phyloP scores from a whole-genome alignment of 2,888 invertebrate species.

The Pseudococcus viburni region DNA sequence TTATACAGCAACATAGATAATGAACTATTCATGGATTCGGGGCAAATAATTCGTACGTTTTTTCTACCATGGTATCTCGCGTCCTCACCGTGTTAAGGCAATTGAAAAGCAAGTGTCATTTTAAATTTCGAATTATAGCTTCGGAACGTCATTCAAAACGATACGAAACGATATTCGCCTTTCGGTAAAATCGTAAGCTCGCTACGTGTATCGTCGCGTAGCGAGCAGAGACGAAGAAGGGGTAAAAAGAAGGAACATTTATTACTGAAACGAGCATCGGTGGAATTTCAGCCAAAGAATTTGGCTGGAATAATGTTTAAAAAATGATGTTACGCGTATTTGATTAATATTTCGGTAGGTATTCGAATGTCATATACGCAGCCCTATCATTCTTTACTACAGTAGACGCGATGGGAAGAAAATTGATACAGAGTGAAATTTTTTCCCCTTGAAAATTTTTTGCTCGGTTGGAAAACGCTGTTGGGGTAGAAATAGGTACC shows the following conservation, averaged over 20 bases:
- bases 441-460: neutral
- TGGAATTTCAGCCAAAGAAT: neutral
- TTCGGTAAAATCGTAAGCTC: neutral
- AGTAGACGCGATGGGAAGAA: neutral
- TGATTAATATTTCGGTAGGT: constrained; percentile 19
- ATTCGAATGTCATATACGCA: neutral
- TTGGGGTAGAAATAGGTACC: neutral
- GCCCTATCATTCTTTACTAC: neutral
- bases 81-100: neutral
- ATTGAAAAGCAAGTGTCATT: constrained; percentile 16
- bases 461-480: neutral
- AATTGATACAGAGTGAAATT: neutral
- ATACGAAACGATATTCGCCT: neutral
- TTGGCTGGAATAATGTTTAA: constrained; percentile 35
- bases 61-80: neutral
- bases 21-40: neutral
- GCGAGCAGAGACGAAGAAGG: neutral
- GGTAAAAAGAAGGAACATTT: neutral
- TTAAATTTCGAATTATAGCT: constrained; percentile 10
- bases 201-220: neutral
- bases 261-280: neutral
- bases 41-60: neutral
- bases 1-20: neutral
- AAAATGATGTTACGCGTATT: constrained; percentile 33
- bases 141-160: neutral